Evolutionary conservation across 1,140 invertebrate genomes (phyloP), one percentile per base, ranked within the genome.

Genomic region (Mycetomoellerius zeteki): DNA sequence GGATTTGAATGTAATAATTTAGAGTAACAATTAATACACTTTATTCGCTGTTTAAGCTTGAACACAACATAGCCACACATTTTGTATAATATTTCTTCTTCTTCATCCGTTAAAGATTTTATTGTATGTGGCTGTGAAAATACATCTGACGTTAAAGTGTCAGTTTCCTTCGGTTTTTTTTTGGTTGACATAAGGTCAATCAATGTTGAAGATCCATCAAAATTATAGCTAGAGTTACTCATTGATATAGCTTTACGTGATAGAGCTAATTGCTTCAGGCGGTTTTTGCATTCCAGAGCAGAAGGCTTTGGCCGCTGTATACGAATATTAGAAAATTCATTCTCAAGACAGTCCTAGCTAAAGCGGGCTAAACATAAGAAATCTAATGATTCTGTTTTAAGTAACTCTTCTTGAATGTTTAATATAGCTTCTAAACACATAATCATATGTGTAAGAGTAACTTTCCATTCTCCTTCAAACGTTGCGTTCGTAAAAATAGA

Each of bases 301-400:
- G 72, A 75, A 1, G 27, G 72, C n/a, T 75, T 75, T 75, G 50
- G 50, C 10, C 27, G 50, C n/a, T 75, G 72, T 75, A 56, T 75
- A 58, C 50, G 72, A 56, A 58, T 58, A 4, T 75, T 75, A 12
- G 27, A 75, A 75, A 75, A 75, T 37, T 75, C 72, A 75, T 75
- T 75, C 37, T 75, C 72, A 56, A 56, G 56, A 19, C 24, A 75
- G 5, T 75, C 72, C 54, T 75, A 24, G 4, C 72, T 75, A 58
- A 75, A 75, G 10, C 72, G 72, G 27, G 27, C 52, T 75, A 75
- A 75, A 75, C 72, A 75, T 30, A 75, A 75, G 14, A 75, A 75
- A 24, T 69, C 37, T 8, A 69, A 16, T 47, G 37, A 69, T 47
- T 69, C 65, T 69, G 10, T 47, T 47, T 69, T 10, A 24, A 69